These are phyloP conservation scores for Nematolebias whitei DNA, from an alignment of 2,113 vertebrate genomes.

Conservation along the genomic window DNA sequence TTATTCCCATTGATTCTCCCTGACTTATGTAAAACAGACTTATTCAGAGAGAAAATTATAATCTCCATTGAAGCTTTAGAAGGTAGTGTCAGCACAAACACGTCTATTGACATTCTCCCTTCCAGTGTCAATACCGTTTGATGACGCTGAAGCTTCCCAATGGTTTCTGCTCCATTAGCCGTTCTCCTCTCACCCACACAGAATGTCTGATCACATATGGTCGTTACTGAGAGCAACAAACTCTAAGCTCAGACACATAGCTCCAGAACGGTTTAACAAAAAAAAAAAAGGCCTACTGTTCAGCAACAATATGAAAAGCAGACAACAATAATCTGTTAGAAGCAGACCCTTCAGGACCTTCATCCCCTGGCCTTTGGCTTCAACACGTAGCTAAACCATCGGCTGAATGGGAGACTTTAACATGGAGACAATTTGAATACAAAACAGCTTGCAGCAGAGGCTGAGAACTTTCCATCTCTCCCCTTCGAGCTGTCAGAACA, in stretches of 20 bases:
- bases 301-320: constrained; percentile 9
- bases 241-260: constrained; percentile 38
- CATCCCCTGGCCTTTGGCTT: constrained; percentile 48
- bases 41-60: constrained; percentile 41
- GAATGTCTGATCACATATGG: constrained; percentile 58
- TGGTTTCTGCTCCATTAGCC: constrained; percentile 56
- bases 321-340: constrained; percentile 26
- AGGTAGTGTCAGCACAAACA: constrained; percentile 71
- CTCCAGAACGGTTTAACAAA: constrained; percentile 32
- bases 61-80: constrained; percentile 52
- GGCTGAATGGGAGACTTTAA: constrained; percentile 61
- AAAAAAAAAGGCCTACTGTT: constrained; percentile 8
- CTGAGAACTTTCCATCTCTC: constrained; percentile 68
- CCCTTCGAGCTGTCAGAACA: constrained; percentile 59
- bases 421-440: constrained; percentile 66
- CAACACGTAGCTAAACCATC: constrained; percentile 44
- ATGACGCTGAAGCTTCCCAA: constrained; percentile 70
- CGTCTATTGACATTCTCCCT: constrained; percentile 68
- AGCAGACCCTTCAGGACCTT: constrained; percentile 23
- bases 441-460: constrained; percentile 57
- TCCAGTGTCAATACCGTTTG: constrained; percentile 66
- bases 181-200: constrained; percentile 38
- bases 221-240: constrained; percentile 48
- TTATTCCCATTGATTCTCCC: background rate
- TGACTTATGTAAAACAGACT: constrained; percentile 1